These are phyloP conservation scores for Xerus inauris DNA, from an alignment of 2,113 vertebrate genomes.

Conservation along the genomic window DNA sequence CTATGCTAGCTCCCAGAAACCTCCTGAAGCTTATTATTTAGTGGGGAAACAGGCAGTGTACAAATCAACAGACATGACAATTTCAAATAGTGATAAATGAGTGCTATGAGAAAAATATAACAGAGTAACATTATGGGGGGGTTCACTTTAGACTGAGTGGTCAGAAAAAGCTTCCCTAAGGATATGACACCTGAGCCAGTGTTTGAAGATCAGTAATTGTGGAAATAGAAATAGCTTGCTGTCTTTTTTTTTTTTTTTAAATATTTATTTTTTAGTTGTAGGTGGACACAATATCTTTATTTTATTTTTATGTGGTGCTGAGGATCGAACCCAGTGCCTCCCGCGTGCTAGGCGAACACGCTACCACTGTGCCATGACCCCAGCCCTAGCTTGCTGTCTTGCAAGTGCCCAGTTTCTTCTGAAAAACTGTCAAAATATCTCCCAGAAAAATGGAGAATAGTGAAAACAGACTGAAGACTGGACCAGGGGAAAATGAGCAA, in stretches of 20 bases:
- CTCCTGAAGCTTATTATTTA: not conserved
- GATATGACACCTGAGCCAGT: not conserved
- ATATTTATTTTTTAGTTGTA: no score
- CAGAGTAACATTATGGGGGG: not conserved
- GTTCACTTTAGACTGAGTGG: not conserved
- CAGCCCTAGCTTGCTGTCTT: conserved; percentile 54
- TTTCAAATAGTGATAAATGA: conserved; percentile 27
- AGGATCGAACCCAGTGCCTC: no score
- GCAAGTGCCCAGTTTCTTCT: conserved; percentile 44
- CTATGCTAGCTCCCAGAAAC: not conserved
- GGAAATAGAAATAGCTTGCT: conserved; percentile 59
- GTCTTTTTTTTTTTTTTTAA: no score
- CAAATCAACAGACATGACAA: not conserved
- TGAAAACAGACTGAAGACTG: conserved; percentile 5
- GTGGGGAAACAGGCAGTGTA: not conserved
- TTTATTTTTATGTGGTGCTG: no score
- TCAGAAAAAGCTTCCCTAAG: conserved; percentile 54
- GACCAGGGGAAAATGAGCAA: not conserved
- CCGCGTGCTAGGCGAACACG: no score
- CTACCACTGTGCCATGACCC: no score
- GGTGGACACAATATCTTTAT: no score
- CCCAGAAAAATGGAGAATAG: conserved; percentile 54
- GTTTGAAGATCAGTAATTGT: conserved; percentile 32
- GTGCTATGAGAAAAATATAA: conserved; percentile 32
- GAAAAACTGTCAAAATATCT: conserved; percentile 43